A percentile compares a stretch with the other conserved stretches of the same genome.
These are phyloP conservation scores for Eupeodes luniger DNA, from an alignment of 2,888 invertebrate species.

Conservation along the genomic window DNA sequence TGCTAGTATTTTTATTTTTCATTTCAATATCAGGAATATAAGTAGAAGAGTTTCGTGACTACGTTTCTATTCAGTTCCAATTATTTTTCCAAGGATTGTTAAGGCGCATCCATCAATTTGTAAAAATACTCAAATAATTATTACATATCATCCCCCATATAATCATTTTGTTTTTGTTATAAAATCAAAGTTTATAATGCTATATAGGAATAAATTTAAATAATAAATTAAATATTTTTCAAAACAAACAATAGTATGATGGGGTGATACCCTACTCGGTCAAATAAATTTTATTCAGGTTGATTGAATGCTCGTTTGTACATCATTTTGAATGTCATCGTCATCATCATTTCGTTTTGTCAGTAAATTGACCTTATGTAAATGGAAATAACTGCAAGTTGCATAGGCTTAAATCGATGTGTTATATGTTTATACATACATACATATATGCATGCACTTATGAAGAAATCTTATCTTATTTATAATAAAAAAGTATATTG, in stretches of 20 bases:
- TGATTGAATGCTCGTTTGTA: constrained; percentile 4
- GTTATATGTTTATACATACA: not conserved
- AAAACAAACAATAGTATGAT: not conserved
- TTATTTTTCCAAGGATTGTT: too few relatives aligned
- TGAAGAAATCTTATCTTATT: not conserved
- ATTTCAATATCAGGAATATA: too few relatives aligned
- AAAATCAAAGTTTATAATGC: not conserved
- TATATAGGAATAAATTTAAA: not conserved
- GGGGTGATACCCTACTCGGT: not conserved
- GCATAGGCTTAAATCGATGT: not conserved
- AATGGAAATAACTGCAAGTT: not conserved
- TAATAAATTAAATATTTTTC: not conserved
- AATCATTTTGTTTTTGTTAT: not conserved
- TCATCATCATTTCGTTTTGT: not conserved
- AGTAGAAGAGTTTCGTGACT: too few relatives aligned
- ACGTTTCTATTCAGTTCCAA: too few relatives aligned
- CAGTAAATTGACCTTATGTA: constrained; percentile 49
- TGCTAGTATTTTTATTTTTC: too few relatives aligned
- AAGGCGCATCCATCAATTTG: too few relatives aligned
- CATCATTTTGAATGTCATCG: constrained; percentile 46
- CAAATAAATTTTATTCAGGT: not conserved
- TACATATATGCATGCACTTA: too few relatives aligned
- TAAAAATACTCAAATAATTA: too few relatives aligned
- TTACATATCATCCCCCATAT: too few relatives aligned
- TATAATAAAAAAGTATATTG: not conserved